Evolutionary conservation across 2,113 vertebrate genomes (phyloP).

Genomic region (Sorex fumeus): DNA sequence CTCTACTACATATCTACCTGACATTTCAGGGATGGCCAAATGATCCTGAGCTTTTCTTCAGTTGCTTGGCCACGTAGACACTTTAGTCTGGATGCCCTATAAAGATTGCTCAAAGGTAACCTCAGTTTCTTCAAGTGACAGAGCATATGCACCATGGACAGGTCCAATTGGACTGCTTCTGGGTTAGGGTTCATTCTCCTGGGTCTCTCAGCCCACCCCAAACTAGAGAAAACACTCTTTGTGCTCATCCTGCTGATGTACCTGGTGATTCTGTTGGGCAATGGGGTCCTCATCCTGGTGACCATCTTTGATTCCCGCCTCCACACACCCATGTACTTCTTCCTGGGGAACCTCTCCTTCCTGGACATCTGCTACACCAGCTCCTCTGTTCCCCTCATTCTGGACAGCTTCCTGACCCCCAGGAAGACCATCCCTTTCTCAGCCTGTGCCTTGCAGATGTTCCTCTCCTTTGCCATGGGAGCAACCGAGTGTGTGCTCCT

Average conservation of each 20-base stretch:
- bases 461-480: constrained; percentile 78
- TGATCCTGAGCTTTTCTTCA: neutral
- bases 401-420: constrained; percentile 72
- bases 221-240: constrained; percentile 68
- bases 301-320: constrained; percentile 58
- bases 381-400: constrained; percentile 69
- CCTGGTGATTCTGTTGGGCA: constrained; percentile 74
- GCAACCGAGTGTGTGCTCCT: constrained; percentile 78
- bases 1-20: neutral
- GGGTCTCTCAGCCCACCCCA: constrained; percentile 73
- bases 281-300: constrained; percentile 72
- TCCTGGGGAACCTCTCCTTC: constrained; percentile 80
- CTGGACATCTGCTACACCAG: constrained; percentile 81
- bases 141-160: constrained; percentile 48
- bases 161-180: neutral
- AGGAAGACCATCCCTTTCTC: constrained; percentile 68
- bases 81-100: neutral
- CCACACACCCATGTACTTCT: constrained; percentile 77
- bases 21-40: neutral
- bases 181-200: constrained; percentile 73
- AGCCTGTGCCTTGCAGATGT: constrained; percentile 74
- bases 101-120: neutral
- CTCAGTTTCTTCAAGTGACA: constrained; percentile 15
- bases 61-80: neutral
- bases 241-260: constrained; percentile 65